Percentiles rank a stretch among this genome's conserved stretches.
phyloP scores from a whole-genome alignment of 1,140 invertebrate genomes.

The Goniozus legneri region DNA sequence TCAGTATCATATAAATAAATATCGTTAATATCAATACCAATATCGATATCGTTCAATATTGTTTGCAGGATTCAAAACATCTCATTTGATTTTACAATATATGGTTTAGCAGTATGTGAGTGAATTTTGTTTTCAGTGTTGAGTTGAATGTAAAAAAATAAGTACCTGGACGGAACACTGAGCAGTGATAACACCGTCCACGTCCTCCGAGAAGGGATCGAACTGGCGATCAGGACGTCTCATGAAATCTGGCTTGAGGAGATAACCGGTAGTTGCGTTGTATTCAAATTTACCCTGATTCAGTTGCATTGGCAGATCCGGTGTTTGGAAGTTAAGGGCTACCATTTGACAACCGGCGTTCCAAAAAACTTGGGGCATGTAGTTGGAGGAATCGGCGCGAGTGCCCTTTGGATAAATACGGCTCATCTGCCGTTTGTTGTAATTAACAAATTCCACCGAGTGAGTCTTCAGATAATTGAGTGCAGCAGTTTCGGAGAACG shows the following conservation, averaged over 20 bases:
- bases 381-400: constrained; percentile 73
- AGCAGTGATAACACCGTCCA: constrained; percentile 76
- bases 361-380: constrained; percentile 74
- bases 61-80: too few relatives aligned
- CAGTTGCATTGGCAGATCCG: constrained; percentile 75
- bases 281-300: constrained; percentile 82
- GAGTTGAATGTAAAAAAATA: too few relatives aligned
- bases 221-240: constrained; percentile 68
- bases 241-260: constrained; percentile 80
- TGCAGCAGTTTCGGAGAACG: constrained; percentile 77
- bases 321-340: constrained; percentile 74
- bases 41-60: too few relatives aligned
- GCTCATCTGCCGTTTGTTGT: constrained; percentile 73
- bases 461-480: constrained; percentile 73
- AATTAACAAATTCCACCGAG: constrained; percentile 74
- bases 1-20: too few relatives aligned
- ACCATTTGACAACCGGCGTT: constrained; percentile 82
- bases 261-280: constrained; percentile 65
- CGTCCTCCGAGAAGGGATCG: constrained; percentile 75
- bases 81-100: too few relatives aligned
- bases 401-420: constrained; percentile 75
- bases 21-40: too few relatives aligned
- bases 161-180: constrained; percentile 69
- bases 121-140: too few relatives aligned
- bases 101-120: too few relatives aligned